These are phyloP conservation scores for Drosophila arawakana DNA, from an alignment of 1,140 invertebrate genomes.

Conservation along the genomic window DNA sequence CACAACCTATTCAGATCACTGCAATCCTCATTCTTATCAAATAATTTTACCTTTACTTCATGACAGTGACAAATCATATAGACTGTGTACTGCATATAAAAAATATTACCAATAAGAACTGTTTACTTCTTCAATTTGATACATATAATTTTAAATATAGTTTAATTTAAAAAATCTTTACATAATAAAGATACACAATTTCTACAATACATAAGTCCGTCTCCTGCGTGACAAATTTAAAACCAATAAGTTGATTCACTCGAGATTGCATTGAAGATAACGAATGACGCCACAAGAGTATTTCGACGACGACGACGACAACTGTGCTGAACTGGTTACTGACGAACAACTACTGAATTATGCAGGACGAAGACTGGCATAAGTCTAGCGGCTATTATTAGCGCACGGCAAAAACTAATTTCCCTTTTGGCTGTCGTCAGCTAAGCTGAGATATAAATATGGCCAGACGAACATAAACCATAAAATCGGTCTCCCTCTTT, in stretches of 20 bases:
- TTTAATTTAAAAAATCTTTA: too few species aligned
- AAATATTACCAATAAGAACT: too few species aligned
- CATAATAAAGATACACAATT: too few species aligned
- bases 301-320: background rate
- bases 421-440: constrained; percentile 40
- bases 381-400: constrained; percentile 10
- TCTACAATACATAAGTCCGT: background rate
- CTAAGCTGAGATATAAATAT: constrained; percentile 17
- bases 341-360: constrained; percentile 10
- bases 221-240: background rate
- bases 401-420: constrained; percentile 34
- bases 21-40: too few species aligned
- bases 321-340: background rate
- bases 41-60: too few species aligned
- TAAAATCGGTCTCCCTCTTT: constrained; percentile 29
- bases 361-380: background rate
- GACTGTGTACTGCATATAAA: too few species aligned
- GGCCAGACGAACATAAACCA: constrained; percentile 40
- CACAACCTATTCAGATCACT: too few species aligned
- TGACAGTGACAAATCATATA: too few species aligned
- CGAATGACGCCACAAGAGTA: background rate
- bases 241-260: background rate
- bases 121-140: too few species aligned
- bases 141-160: too few species aligned
- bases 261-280: background rate